A percentile compares a stretch with the other conserved stretches of the same genome.
Evolutionary conservation across 2,113 vertebrate genomes (phyloP).

Genomic region (Athene noctua): DNA sequence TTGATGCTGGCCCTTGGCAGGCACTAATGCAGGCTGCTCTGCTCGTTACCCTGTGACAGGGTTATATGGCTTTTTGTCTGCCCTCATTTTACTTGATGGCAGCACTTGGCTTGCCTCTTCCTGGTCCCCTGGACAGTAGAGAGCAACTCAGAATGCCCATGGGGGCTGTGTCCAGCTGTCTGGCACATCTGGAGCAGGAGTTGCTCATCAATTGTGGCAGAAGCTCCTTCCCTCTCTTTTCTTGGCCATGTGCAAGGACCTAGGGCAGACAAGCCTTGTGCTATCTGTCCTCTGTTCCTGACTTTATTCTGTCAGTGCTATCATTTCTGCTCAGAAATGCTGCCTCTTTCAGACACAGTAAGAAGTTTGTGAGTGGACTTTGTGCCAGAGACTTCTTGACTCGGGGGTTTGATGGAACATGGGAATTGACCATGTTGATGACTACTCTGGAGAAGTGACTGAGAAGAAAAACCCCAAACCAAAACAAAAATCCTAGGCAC

Average conservation of each 20-base stretch:
- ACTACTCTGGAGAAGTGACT: neutral
- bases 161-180: neutral
- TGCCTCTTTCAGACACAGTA: neutral
- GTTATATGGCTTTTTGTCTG: neutral
- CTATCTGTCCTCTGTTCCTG: neutral
- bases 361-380: neutral
- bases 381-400: neutral
- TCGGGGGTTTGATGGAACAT: neutral
- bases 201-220: neutral
- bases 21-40: neutral
- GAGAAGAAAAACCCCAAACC: neutral
- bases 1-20: neutral
- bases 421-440: neutral
- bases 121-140: neutral
- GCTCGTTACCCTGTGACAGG: fast-evolving
- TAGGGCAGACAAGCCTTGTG: neutral
- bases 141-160: neutral
- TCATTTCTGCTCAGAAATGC: neutral
- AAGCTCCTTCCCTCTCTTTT: neutral
- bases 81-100: neutral
- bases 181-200: neutral
- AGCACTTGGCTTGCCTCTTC: neutral
- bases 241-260: neutral
- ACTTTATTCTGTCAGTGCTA: neutral
- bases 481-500: neutral